phyloP scores from a whole-genome alignment of 2,113 vertebrate genomes.

The Urocitellus parryii region DNA sequence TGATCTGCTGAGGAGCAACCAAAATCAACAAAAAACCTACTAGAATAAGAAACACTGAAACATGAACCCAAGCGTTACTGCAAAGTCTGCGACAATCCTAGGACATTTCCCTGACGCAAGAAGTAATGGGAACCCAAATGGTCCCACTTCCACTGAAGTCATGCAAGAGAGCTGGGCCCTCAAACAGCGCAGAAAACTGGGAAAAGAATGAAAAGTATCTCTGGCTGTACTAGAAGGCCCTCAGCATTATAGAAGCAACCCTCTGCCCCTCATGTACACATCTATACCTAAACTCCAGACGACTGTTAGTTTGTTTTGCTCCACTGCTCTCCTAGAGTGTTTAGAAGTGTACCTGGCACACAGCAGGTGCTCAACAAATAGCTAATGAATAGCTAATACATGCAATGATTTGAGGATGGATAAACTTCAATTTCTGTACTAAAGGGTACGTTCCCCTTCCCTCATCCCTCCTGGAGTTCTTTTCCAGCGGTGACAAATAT shows the following conservation, averaged over 20 bases:
- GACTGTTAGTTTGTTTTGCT: background rate
- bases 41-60: background rate
- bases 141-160: background rate
- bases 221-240: background rate
- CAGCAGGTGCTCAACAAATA: background rate
- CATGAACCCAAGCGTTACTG: background rate
- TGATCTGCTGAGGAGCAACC: background rate
- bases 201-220: background rate
- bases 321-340: background rate
- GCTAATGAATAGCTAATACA: background rate
- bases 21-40: slow-evolving; percentile 45
- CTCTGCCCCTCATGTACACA: background rate
- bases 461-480: background rate
- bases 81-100: background rate
- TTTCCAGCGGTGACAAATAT: background rate
- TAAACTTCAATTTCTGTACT: background rate
- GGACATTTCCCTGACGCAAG: background rate
- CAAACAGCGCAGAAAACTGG: background rate
- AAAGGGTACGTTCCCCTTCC: background rate
- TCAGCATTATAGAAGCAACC: background rate
- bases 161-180: background rate
- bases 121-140: background rate
- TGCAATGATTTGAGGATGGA: background rate
- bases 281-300: background rate
- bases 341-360: background rate